These are phyloP conservation scores for Gymnocypris eckloni DNA, from an alignment of 2,797 vertebrate species.

Conservation along the genomic window DNA sequence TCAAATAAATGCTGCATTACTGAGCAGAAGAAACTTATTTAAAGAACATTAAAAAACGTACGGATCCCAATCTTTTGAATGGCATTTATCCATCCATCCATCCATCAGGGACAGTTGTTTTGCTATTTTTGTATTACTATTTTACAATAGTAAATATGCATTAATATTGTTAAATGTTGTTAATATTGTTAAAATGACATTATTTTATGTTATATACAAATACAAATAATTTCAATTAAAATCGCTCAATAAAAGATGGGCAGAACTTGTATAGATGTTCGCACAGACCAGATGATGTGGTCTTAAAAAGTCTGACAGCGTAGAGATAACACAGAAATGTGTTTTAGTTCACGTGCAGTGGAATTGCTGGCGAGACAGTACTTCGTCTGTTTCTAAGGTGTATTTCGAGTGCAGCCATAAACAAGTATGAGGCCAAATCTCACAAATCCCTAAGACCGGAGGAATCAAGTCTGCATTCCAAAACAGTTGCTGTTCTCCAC, in stretches of 20 bases:
- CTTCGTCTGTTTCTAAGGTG: neutral
- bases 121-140: too few relatives aligned
- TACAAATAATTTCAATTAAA: neutral
- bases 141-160: too few relatives aligned
- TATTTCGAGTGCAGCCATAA: slow-evolving; percentile 21
- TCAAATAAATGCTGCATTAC: too few relatives aligned
- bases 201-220: too few relatives aligned
- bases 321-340: neutral
- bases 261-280: neutral
- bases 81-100: neutral
- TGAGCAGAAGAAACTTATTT: too few relatives aligned
- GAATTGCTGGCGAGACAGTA: neutral
- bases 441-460: slow-evolving; percentile 16
- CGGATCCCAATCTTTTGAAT: too few relatives aligned
- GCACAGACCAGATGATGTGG: neutral
- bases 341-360: neutral
- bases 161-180: neutral
- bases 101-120: neutral
- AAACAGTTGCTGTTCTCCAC: slow-evolving; percentile 14
- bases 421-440: slow-evolving; percentile 9
- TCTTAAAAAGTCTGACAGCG: neutral
- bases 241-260: neutral
- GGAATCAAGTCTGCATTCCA: slow-evolving; percentile 22
- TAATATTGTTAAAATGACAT: too few relatives aligned
- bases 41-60: too few relatives aligned